phyloP scores from a whole-genome alignment of 1,140 invertebrate genomes.

The Eueides isabella region DNA sequence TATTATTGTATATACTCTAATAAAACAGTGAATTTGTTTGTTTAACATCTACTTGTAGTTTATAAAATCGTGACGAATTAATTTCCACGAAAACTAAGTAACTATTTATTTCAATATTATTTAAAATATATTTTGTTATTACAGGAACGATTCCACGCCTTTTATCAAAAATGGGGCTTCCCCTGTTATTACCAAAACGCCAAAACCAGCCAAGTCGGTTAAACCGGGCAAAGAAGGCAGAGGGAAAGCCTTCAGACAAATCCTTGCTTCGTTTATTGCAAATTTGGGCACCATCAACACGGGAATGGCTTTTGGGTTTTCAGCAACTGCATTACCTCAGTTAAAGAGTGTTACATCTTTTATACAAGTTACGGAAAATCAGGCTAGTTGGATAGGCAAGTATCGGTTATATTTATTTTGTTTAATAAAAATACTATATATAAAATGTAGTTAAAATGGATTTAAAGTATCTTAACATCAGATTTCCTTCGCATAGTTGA shows the following conservation, averaged over 20 bases:
- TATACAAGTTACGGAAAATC: constrained; percentile 83
- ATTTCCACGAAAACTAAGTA: not conserved
- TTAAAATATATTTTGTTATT: constrained; percentile 21
- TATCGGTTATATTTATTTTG: not conserved
- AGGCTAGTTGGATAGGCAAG: constrained; percentile 90
- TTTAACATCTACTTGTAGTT: not conserved
- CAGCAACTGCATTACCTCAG: constrained; percentile 87
- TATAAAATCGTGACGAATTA: not conserved
- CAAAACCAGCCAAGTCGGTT: constrained; percentile 45
- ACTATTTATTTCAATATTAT: not conserved
- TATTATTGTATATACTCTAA: not conserved
- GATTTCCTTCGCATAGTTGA: too few relatives aligned
- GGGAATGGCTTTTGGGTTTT: constrained; percentile 88
- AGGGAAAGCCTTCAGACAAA: constrained; percentile 83
- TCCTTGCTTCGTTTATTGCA: constrained; percentile 84
- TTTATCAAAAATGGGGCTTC: constrained; percentile 67
- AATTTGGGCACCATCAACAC: constrained; percentile 88
- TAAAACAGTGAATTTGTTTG: not conserved
- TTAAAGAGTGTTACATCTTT: constrained; percentile 81
- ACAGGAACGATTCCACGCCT: constrained; percentile 67
- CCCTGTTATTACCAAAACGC: constrained; percentile 53
- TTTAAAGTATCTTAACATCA: too few relatives aligned
- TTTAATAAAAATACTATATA: too few relatives aligned
- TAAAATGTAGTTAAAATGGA: too few relatives aligned
- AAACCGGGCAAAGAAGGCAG: constrained; percentile 64